A percentile compares a stretch with the other conserved stretches of the same genome.
Conservation (phyloP, 2,888 invertebrate genomes). For the Timema podura region DNA sequence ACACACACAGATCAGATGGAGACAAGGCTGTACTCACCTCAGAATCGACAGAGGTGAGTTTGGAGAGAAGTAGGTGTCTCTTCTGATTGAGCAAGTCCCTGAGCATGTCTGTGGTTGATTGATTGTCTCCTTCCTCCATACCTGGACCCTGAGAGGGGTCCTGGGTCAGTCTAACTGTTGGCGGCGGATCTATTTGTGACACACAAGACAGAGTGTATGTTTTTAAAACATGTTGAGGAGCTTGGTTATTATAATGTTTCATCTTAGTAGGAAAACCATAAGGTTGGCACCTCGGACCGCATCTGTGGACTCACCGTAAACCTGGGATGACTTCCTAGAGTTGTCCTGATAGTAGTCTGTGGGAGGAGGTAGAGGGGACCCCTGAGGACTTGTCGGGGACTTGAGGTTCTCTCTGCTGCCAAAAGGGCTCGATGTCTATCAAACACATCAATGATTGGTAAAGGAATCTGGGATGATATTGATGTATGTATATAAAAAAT, state of each 20-base stretch:
- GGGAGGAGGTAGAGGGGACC: constrained; percentile 50
- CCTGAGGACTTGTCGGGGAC: constrained; percentile 59
- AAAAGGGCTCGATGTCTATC: constrained; percentile 60
- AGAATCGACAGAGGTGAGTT: constrained; percentile 84
- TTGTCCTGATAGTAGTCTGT: constrained; percentile 44
- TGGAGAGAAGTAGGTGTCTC: constrained; percentile 78
- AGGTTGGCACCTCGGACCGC: too few relatives aligned
- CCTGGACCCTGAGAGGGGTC: constrained; percentile 24
- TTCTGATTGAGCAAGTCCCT: constrained; percentile 92
- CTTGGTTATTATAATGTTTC: too few relatives aligned
- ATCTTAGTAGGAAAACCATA: too few relatives aligned
- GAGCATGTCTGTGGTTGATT: constrained; percentile 87
- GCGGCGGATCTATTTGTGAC: constrained; percentile 34
- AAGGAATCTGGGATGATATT: too few relatives aligned
- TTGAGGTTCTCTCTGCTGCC: constrained; percentile 65
- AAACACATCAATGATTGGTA: constrained; percentile 27
- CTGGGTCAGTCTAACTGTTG: constrained; percentile 24
- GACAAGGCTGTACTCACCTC: constrained; percentile 61
- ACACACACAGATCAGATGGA: too few relatives aligned
- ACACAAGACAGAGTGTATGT: too few relatives aligned
- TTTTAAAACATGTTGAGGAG: too few relatives aligned
- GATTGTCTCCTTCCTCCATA: constrained; percentile 49
- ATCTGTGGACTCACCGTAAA: constrained; percentile 33
- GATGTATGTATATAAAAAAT: too few relatives aligned
- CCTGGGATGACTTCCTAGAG: constrained; percentile 65